Evolutionary conservation across 1,140 invertebrate species (phyloP).

Genomic region (Drosophila kohkoa): DNA sequence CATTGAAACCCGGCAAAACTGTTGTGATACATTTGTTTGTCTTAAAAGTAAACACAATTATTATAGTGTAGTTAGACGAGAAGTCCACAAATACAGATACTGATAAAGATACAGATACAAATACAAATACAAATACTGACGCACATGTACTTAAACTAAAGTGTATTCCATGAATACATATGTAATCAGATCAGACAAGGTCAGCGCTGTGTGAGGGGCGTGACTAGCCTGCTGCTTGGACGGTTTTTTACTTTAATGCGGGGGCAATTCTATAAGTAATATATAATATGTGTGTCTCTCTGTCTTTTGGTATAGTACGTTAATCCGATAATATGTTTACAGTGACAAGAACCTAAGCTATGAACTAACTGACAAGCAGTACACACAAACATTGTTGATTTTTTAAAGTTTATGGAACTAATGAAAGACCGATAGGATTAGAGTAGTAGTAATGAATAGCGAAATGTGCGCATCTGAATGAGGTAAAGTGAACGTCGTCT

Average conservation of each 20-base stretch:
- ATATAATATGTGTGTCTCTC: background rate
- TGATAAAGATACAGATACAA: conserved; percentile 45
- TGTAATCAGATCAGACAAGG: conserved; percentile 56
- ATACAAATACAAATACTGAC: conserved; percentile 21
- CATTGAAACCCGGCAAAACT: conserved; percentile 78
- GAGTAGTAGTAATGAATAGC: conserved; percentile 4
- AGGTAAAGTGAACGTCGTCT: conserved; percentile 32
- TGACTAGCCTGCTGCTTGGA: conserved; percentile 72
- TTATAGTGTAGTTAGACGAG: conserved; percentile 40
- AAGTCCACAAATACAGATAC: conserved; percentile 55
- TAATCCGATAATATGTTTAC: conserved; percentile 56
- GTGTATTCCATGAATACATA: conserved; percentile 54
- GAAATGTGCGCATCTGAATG: background rate
- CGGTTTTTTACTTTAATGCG: conserved; percentile 74
- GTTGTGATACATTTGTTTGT: conserved; percentile 46
- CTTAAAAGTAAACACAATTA: conserved; percentile 49
- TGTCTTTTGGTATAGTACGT: background rate
- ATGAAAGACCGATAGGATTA: conserved; percentile 27
- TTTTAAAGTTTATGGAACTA: conserved; percentile 44
- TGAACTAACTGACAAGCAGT: conserved; percentile 57
- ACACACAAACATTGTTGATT: conserved; percentile 52
- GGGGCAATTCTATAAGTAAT: conserved; percentile 55
- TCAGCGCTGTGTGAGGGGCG: conserved; percentile 36
- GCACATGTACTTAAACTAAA: conserved; percentile 70
- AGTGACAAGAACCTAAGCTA: conserved; percentile 63